Evolutionary conservation across 2,888 invertebrate species (phyloP).

Genomic region (Exephanes ischioxanthus): DNA sequence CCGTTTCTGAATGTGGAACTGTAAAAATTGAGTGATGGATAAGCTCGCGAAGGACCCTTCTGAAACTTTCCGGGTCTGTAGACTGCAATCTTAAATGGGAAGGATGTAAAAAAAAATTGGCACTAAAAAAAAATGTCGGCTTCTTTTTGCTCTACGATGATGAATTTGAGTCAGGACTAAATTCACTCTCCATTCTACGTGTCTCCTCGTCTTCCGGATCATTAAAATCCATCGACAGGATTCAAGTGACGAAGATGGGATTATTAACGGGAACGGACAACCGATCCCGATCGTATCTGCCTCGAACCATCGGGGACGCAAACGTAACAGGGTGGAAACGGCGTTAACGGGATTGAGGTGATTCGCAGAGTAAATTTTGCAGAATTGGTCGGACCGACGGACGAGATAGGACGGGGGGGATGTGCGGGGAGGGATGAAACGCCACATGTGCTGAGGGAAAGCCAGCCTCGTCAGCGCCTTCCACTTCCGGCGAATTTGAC

Average conservation of each 20-base stretch:
- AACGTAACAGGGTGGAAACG: constrained; percentile 32
- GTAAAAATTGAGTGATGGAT: not conserved
- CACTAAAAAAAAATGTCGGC: no score
- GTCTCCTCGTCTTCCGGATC: not conserved
- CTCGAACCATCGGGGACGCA: not conserved
- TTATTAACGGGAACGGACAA: not conserved
- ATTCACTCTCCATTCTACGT: not conserved
- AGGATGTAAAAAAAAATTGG: no score
- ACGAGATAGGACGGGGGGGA: constrained; percentile 7
- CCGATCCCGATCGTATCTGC: not conserved
- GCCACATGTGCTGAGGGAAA: constrained; percentile 52
- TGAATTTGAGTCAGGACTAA: not conserved
- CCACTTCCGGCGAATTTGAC: constrained; percentile 66
- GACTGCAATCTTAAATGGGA: not conserved
- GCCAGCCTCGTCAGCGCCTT: constrained; percentile 63
- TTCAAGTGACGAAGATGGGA: not conserved
- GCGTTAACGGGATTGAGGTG: constrained; percentile 14
- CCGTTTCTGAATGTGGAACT: no score
- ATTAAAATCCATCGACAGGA: not conserved
- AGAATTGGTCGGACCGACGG: constrained; percentile 36
- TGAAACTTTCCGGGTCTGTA: not conserved
- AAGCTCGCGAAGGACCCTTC: no score
- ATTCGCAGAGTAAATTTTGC: constrained; percentile 53
- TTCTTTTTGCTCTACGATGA: no score
- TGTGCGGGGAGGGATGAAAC: constrained; percentile 18